Evolutionary conservation across 2,888 invertebrate species (phyloP), one percentile per base, ranked within the genome.

Genomic region (Scaptomyza reducta): DNA sequence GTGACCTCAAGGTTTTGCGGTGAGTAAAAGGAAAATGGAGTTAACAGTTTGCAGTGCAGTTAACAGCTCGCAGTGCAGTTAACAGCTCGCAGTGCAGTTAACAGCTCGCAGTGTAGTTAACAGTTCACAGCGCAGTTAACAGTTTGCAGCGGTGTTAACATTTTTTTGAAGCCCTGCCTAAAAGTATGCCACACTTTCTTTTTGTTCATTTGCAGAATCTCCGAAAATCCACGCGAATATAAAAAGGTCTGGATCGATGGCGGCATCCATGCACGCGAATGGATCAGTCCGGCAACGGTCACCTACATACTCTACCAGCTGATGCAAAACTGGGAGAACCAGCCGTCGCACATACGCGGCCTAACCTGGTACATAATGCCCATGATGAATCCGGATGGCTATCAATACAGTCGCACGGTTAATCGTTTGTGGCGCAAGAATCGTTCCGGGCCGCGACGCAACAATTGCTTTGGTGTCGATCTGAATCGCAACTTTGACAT

Each of bases 231-330:
- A 0, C 92, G 93, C 0, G 92, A 92, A 4, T 94, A 94, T 56
- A 92, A 93, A n/a, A 95, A 95, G 3, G 93, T 96, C 1, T 96
- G 96, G 96, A 91, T 96, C 41, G 95, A 96, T 79, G 95, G 95
- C 0, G 95, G 96, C 10, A 97, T 97, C 59, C 97, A 97, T 86
- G 96, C 97, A 0, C 94, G 98, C 27, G 98, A 98, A 92, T 98
- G 97, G 97, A 96, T 97, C 79, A 95, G 95, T 42, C 95, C 95
- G 0, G 95, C 97, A 0, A 94, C 95, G 0, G 96, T 96, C 3
- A 96, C 96, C 0, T 97, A 94, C 90, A 93, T 96, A 53, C 94
- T 96, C 7, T 94, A 96, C 83, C 93, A 94, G 56, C 91, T 97
- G 40, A 94, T 95, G 18, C 93, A 94, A 63, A 94, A 94, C 74